Base-by-base conservation (phyloP, 2,797 vertebrate genomes). In the Esox masquinongy region DNA sequence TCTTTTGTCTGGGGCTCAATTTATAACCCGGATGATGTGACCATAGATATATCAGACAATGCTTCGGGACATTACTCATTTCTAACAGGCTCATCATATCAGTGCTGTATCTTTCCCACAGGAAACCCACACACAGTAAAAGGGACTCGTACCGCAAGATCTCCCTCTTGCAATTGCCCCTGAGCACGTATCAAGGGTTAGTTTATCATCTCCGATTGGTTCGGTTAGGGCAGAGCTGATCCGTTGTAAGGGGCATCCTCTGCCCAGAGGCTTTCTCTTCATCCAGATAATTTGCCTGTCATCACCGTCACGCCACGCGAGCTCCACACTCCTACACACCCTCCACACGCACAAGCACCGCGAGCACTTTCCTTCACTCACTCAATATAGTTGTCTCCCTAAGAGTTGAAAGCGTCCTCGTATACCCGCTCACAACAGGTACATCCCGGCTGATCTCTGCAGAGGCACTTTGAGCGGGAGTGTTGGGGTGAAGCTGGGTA, bases 61-160 rank as follows among this genome's bases (percentile, higher is more conserved):
- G n/a, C 39, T 19, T 0, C 24, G 63, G 39, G 75, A 43, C 74
- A 81, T 86, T 39, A 73, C 80, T 90, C 87, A 83, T n/a, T 64
- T 80, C 19, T 9, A 53, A 73, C 47, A 9, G 16, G 63, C 80
- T 50, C 22, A 43, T 69, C 80, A 80, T 82, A 84, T 83, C 77
- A 66, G 73, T 74, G 75, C 83, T 80, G 70, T 0, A 80, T 88
- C 82, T 76, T 5, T 22, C 26, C 73, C 6, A 16, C 59, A 74
- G 70, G 84, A 79, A 81, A 80, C 79, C 66, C 70, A 26, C 64
- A 26, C 14, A 6, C 3, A 24, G 12, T 51, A 15, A 26, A 50
- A 22, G 69, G 26, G n/a, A 59, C 34, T 61, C 56, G 8, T 34
- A 64, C 5, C 39, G 39, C 39, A 6, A 43, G 39, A 6, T 43